Base-by-base conservation (phyloP, 2,888 invertebrate species). In the Erpobdella octoculata region DNA sequence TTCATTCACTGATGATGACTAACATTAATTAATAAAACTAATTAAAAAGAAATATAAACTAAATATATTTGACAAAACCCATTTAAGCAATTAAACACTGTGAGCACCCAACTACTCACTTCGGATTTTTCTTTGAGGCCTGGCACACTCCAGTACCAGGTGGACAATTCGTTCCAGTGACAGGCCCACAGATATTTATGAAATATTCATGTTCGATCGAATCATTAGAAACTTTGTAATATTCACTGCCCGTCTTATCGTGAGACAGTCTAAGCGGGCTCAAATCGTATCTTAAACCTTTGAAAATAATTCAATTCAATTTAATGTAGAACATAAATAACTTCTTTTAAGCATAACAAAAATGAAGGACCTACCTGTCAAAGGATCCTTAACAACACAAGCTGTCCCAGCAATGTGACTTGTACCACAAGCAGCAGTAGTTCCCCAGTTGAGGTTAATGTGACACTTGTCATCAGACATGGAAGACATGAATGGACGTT, bases 161-260 rank as follows among this genome's bases (percentile, higher is more conserved):
- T 37, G 12, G 18, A 59, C 70, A 70, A 25, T 28, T 36, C 1
- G 70, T 70, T 15, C 35, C n/a, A 5, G 35, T 58, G 25, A 70
- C 36, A 21, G 70, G 61, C n/a, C 70, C 70, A 38, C 70, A 70
- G 59, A 70, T 35, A 38, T 70, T 70, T 21, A 70, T 25, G 31
- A 53, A 70, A 37, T 70, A 70, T 12, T 58, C 36, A 36, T 70
- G 59, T 18, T 70, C 70, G 6, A 38, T 25, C 0, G 35, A 59
- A 15, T 36, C n/a, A 46, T 28, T 58, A 25, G 59, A 21, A 28
- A 70, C 59, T 25, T 35, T 31, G 21, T 61, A 15, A 38, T 35
- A 35, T 58, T 35, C 5, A 28, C 35, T 35, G 21, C 36, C 21
- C 31, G 0, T 21, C 6, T n/a, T 21, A 9, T n/a, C 41, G 12